A percentile compares a stretch with the other conserved stretches of the same genome.
Evolutionary conservation across 1,140 invertebrate species (phyloP).

Genomic region (Calycopis cecrops): DNA sequence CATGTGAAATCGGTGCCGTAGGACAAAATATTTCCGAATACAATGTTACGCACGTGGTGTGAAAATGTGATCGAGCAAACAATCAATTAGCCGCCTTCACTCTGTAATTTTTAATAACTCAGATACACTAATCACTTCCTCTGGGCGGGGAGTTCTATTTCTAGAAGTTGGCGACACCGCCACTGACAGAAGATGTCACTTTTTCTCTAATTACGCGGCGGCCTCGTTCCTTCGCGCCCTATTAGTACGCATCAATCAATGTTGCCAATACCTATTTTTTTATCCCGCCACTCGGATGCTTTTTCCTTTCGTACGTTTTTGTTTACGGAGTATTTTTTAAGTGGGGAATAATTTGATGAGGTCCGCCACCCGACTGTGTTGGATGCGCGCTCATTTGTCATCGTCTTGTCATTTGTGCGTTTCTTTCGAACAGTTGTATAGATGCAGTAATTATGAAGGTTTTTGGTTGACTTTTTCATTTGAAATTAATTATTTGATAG

Average conservation of each 20-base stretch:
- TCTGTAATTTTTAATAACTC: slow-evolving; percentile 73
- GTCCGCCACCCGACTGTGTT: slow-evolving; percentile 70
- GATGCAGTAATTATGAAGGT: slow-evolving; percentile 70
- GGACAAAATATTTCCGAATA: neutral
- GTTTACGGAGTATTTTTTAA: slow-evolving; percentile 74
- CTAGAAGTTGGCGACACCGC: slow-evolving; percentile 52
- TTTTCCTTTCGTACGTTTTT: slow-evolving; percentile 67
- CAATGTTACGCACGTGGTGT: slow-evolving; percentile 3
- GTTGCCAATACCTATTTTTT: slow-evolving; percentile 74
- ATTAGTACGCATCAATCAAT: slow-evolving; percentile 75
- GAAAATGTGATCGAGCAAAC: slow-evolving; percentile 31
- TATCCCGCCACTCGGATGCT: slow-evolving; percentile 57
- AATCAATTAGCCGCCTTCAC: slow-evolving; percentile 69
- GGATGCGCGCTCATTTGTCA: slow-evolving; percentile 72
- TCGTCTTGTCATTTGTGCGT: slow-evolving; percentile 74
- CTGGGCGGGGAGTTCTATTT: slow-evolving; percentile 67
- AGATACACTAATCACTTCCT: slow-evolving; percentile 68
- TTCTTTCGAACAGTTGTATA: slow-evolving; percentile 70
- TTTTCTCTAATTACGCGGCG: slow-evolving; percentile 68
- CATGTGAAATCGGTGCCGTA: too few relatives aligned
- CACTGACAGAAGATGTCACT: slow-evolving; percentile 72
- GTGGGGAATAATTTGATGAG: slow-evolving; percentile 74
- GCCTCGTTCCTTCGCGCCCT: slow-evolving; percentile 72
- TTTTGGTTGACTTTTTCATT: slow-evolving; percentile 63
- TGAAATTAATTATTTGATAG: slow-evolving; percentile 17